phyloP scores from a whole-genome alignment of 1,140 invertebrate species.

The Drosophila pachea region DNA sequence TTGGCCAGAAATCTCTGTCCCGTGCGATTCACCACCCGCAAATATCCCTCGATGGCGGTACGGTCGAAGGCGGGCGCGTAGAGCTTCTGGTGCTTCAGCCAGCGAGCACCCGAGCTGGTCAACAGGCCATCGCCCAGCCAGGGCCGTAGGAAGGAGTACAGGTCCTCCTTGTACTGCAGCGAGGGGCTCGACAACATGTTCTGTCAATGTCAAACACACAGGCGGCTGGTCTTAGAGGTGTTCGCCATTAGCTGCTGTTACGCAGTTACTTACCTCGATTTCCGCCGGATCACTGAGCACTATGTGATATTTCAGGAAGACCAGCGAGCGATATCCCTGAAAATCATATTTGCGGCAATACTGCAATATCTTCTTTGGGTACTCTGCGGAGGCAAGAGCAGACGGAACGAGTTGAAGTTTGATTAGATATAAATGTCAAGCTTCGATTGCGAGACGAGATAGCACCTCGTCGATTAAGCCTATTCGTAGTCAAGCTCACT shows the following conservation, averaged over 20 bases:
- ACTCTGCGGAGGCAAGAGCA: constrained; percentile 42
- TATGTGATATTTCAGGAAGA: constrained; percentile 74
- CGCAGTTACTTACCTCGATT: constrained; percentile 64
- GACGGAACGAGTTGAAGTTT: not conserved
- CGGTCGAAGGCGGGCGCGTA: constrained; percentile 77
- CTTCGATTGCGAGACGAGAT: too few species aligned
- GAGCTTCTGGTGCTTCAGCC: constrained; percentile 76
- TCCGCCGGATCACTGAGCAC: constrained; percentile 75
- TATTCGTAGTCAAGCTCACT: too few species aligned
- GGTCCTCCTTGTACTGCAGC: constrained; percentile 71
- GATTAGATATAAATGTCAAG: too few species aligned
- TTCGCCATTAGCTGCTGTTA: not conserved
- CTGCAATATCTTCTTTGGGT: constrained; percentile 72
- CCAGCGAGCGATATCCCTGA: constrained; percentile 70
- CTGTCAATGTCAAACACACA: constrained; percentile 34
- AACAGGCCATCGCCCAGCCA: constrained; percentile 74
- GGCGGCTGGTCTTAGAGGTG: not conserved
- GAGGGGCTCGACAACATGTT: constrained; percentile 70
- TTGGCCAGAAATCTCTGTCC: constrained; percentile 61
- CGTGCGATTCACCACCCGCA: constrained; percentile 63
- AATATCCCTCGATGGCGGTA: constrained; percentile 69
- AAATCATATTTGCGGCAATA: constrained; percentile 77
- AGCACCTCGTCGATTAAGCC: too few species aligned
- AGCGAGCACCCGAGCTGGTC: constrained; percentile 73
- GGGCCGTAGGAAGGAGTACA: constrained; percentile 72